These are phyloP conservation scores for Adelges cooleyi DNA, from an alignment of 1,140 invertebrate genomes.

Conservation along the genomic window DNA sequence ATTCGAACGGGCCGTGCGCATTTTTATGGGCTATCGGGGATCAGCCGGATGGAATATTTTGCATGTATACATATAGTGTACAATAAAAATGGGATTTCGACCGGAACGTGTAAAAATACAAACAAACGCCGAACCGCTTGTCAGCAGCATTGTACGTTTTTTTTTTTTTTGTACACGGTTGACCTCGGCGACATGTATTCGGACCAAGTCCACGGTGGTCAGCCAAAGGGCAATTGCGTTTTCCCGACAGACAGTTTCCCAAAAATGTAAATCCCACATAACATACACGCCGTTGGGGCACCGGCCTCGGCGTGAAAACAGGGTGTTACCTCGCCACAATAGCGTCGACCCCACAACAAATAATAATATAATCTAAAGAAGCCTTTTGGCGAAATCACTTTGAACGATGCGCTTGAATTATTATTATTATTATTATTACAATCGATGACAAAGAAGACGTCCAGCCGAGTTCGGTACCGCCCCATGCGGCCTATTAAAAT, in stretches of 20 bases:
- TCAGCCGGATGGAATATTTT: neutral
- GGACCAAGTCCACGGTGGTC: too few relatives aligned
- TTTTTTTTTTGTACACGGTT: neutral
- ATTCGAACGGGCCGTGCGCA: neutral
- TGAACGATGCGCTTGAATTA: slow-evolving; percentile 13
- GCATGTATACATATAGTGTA: neutral
- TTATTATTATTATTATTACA: slow-evolving; percentile 17
- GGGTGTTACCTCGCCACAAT: neutral
- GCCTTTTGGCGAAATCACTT: slow-evolving; percentile 12
- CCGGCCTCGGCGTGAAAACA: neutral
- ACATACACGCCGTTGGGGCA: slow-evolving; percentile 10
- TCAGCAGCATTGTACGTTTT: too few relatives aligned
- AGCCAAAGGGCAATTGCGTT: too few relatives aligned
- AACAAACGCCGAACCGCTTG: neutral
- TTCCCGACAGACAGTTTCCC: too few relatives aligned
- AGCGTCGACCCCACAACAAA: neutral
- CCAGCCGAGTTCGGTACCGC: slow-evolving; percentile 16
- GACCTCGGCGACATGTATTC: neutral
- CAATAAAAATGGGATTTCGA: slow-evolving; percentile 16
- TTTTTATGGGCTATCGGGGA: slow-evolving; percentile 22
- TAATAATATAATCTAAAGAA: neutral
- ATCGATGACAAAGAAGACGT: slow-evolving; percentile 20
- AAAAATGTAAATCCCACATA: neutral
- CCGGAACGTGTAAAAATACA: neutral
- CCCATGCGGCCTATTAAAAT: slow-evolving; percentile 12